Percentiles rank a stretch among this genome's conserved stretches.
Evolutionary conservation across 2,888 invertebrate species (phyloP).

Genomic region (Blomia tropicalis): DNA sequence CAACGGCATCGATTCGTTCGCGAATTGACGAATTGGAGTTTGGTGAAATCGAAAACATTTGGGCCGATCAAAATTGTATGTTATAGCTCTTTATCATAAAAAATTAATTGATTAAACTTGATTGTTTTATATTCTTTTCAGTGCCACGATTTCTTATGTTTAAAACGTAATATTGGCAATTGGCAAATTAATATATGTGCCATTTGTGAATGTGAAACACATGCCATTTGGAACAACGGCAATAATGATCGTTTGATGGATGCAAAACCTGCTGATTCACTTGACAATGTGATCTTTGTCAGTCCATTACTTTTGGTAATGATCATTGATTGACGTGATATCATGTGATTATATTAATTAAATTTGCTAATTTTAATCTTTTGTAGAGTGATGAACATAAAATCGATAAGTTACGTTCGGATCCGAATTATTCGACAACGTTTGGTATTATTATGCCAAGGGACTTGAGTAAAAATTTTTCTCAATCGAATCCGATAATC

Average conservation of each 20-base stretch:
- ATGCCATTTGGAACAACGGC: not conserved
- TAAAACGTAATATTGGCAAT: not conserved
- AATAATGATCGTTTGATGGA: no score
- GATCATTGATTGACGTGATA: not conserved
- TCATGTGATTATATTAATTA: not conserved
- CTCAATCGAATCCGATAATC: no score
- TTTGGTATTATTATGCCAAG: conserved; percentile 1
- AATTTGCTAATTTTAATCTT: not conserved
- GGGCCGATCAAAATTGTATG: not conserved
- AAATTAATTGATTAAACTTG: not conserved
- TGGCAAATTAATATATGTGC: conserved; percentile 2
- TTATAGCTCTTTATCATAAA: not conserved
- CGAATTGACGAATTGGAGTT: not conserved
- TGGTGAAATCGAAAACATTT: not conserved
- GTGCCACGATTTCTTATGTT: not conserved
- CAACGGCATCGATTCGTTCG: no score
- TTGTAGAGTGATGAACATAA: not conserved
- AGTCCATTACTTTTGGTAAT: no score
- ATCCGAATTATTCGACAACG: not conserved
- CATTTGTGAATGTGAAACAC: conserved; percentile 4
- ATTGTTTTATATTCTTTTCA: not conserved
- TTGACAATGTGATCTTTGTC: no score
- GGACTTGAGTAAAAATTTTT: not conserved
- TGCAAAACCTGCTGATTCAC: no score
- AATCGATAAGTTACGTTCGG: not conserved